Conservation (phyloP, 2,797 vertebrate species). For the Spatula clypeata region DNA sequence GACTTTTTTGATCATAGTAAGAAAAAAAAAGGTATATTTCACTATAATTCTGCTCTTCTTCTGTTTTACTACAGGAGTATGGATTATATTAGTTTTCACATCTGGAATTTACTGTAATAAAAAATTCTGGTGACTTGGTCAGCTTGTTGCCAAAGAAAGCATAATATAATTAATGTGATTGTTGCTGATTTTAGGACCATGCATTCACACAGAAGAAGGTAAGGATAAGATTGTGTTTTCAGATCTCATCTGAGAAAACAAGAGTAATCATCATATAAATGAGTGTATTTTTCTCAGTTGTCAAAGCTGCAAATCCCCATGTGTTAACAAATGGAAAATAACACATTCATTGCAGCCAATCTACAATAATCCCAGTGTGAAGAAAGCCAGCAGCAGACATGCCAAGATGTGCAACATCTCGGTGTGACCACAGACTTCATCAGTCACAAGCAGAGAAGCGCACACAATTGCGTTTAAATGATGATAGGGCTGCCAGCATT, state of each 20-base stretch:
- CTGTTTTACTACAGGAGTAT: background rate
- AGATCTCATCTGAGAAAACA: slow-evolving; percentile 42
- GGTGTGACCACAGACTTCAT: slow-evolving; percentile 55
- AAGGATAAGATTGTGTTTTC: slow-evolving; percentile 36
- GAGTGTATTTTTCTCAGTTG: slow-evolving; percentile 72
- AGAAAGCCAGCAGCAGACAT: slow-evolving; percentile 64
- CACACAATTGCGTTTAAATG: background rate
- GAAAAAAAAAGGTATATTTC: background rate
- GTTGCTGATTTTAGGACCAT: background rate
- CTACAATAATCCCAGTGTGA: slow-evolving; percentile 75
- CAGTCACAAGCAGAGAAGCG: slow-evolving; percentile 68
- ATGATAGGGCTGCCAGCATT: slow-evolving; percentile 26
- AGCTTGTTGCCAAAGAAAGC: background rate
- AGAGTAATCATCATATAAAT: slow-evolving; percentile 72
- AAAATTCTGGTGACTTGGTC: background rate
- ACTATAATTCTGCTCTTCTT: background rate
- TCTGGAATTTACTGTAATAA: background rate
- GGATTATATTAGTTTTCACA: slow-evolving; percentile 6
- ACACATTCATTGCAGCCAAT: slow-evolving; percentile 70
- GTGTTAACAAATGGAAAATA: slow-evolving; percentile 82
- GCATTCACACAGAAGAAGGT: rapidly evolving
- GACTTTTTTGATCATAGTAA: background rate
- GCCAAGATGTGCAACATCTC: slow-evolving; percentile 32
- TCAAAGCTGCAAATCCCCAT: slow-evolving; percentile 65
- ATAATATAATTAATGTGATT: slow-evolving; percentile 25